Evolutionary conservation across 1,140 invertebrate genomes (phyloP).

Genomic region (Leptopilina clavipes): DNA sequence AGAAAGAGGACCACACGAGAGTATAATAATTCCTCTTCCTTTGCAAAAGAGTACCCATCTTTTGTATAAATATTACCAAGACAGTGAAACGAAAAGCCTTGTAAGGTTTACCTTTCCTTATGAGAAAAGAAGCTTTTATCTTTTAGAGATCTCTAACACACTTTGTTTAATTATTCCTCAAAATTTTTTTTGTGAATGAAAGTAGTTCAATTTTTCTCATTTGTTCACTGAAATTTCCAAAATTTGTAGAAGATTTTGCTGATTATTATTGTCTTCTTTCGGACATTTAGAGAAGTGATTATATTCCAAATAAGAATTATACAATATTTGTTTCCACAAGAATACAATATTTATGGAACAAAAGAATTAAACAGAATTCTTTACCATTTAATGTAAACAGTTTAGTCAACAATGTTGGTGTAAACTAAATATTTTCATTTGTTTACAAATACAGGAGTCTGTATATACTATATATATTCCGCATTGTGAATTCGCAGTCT

Average conservation of each 20-base stretch:
- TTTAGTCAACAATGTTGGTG: not conserved
- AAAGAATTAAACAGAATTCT: not conserved
- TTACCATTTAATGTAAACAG: not conserved
- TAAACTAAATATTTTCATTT: not conserved
- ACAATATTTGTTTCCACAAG: too few relatives aligned
- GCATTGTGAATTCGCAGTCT: not conserved
- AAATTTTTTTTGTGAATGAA: not conserved
- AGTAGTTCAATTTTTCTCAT: not conserved
- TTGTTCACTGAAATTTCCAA: not conserved
- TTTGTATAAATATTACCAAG: slow-evolving; percentile 31
- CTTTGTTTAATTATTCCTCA: not conserved
- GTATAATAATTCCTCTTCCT: not conserved
- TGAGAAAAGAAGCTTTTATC: not conserved
- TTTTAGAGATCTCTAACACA: not conserved
- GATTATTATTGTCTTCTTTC: too few relatives aligned
- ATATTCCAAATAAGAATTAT: too few relatives aligned
- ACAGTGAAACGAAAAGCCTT: slow-evolving; percentile 8
- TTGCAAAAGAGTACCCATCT: slow-evolving; percentile 3
- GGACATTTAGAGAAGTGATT: too few relatives aligned
- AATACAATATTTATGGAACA: not conserved
- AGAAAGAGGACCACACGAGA: not conserved
- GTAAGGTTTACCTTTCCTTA: not conserved
- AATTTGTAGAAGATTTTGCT: too few relatives aligned
- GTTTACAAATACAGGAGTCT: not conserved
- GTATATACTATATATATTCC: too few relatives aligned